phyloP scores from a whole-genome alignment of 2,113 vertebrate genomes.

The Rattus norvegicus region DNA sequence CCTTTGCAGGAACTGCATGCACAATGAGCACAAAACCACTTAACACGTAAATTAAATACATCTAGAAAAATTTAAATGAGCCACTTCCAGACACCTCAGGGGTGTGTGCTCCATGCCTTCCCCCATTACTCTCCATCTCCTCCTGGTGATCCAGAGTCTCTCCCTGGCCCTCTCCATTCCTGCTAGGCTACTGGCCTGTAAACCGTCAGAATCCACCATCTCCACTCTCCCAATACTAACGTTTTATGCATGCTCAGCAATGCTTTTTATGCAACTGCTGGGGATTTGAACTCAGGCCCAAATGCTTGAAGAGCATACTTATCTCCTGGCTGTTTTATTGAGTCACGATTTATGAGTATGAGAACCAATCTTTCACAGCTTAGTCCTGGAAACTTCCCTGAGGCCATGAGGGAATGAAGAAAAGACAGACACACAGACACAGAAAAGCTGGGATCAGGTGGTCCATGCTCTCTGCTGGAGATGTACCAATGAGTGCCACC shows the following conservation, averaged over 20 bases:
- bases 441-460: background rate
- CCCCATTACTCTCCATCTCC: background rate
- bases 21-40: background rate
- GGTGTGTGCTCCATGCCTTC: background rate
- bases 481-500: background rate
- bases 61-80: background rate
- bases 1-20: background rate
- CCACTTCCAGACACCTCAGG: background rate
- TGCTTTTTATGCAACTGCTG: background rate
- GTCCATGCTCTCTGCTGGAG: background rate
- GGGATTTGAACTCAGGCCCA: background rate
- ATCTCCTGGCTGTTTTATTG: background rate
- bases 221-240: background rate
- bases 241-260: no score
- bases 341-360: no score
- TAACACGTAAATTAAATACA: background rate
- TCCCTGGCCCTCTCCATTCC: background rate
- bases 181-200: background rate
- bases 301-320: background rate
- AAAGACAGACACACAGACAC: background rate
- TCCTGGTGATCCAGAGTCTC: background rate
- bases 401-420: background rate
- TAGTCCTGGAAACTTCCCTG: background rate
- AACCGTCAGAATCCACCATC: background rate
- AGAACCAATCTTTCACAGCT: background rate